Percentiles rank a stretch among this genome's conserved stretches.
phyloP scores from a whole-genome alignment of 2,113 vertebrate species.

The Gnathonemus echidnorhynchus region DNA sequence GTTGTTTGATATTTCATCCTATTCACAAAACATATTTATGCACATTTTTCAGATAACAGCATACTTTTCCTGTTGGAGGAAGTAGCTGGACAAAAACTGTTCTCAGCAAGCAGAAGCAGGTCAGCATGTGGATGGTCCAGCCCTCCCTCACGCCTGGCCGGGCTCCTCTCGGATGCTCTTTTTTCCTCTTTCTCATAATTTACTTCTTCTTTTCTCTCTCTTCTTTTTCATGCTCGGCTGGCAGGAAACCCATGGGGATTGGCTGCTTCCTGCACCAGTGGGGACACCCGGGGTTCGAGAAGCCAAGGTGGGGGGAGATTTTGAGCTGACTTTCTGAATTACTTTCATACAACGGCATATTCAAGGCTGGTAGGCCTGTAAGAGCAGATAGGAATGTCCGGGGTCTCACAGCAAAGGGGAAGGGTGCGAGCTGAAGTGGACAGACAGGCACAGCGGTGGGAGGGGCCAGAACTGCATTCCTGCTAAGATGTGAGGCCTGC shows the following conservation, averaged over 20 bases:
- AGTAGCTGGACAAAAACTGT: background rate
- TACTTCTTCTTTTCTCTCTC: background rate
- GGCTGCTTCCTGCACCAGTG: background rate
- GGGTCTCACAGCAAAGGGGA: background rate
- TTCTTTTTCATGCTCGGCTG: background rate
- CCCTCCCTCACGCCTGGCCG: no score
- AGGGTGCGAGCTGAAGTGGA: background rate
- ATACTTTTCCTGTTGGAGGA: background rate
- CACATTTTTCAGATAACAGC: background rate
- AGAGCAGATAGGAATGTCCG: background rate
- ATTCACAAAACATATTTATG: background rate
- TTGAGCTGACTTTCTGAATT: background rate
- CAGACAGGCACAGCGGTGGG: background rate
- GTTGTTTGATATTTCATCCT: background rate
- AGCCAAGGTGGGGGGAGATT: background rate
- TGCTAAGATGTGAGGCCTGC: background rate
- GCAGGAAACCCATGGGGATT: background rate
- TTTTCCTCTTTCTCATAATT: background rate
- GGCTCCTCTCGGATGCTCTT: background rate
- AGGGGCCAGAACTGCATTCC: background rate
- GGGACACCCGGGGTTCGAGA: background rate
- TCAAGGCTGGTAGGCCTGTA: background rate
- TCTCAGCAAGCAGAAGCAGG: background rate
- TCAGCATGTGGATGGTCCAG: background rate
- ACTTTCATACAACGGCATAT: background rate